Evolutionary conservation across 2,888 invertebrate species (phyloP), one percentile per base, ranked within the genome.

Genomic region (Ophion costatus): DNA sequence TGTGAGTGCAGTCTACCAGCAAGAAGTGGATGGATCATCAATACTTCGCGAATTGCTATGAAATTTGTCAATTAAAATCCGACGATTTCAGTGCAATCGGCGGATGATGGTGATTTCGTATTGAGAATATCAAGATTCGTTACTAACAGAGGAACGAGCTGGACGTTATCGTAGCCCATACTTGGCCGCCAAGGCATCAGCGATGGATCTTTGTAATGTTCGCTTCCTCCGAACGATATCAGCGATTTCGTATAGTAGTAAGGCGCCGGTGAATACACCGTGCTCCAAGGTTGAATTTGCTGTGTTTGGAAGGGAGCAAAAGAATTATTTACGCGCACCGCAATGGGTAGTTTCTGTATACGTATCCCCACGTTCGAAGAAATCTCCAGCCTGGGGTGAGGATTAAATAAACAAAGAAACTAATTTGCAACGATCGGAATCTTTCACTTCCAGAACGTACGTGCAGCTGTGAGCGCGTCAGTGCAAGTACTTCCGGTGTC

Each of bases 271-370:
- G 92, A 92, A 64, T 94, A 94, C 83, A 95, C 95, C 38, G 95
- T 95, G 89, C 95, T 96, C 96, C 96, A 96, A 95, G 97, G 96
- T 95, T 97, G 97, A 86, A 97, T 95, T 96, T 97, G 97, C 96
- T 97, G 90, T 5, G 51, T 51, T 51, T 14, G 51, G 17, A 51
- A 51, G 22, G 10, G 59, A 59, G 20, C 9, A 59, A 59, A 59
- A 20, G 20, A 59, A 59, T 51, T 14, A 38, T 38, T 38, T 38
- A 51, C 14, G 51, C 51, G 14, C 51, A 17, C 17, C 51, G 51
- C 17, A 51, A 51, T 51, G 14, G 17, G 10, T 45, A 10, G 14
- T 45, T 45, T 5, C 17, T 5, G 5, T 17, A 51, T 2, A 51
- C 14, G 22, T 63, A 63, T 63, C 63, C 24, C 24, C 63, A 29